phyloP scores from a whole-genome alignment of 2,113 vertebrate species.

The Steatornis caripensis region DNA sequence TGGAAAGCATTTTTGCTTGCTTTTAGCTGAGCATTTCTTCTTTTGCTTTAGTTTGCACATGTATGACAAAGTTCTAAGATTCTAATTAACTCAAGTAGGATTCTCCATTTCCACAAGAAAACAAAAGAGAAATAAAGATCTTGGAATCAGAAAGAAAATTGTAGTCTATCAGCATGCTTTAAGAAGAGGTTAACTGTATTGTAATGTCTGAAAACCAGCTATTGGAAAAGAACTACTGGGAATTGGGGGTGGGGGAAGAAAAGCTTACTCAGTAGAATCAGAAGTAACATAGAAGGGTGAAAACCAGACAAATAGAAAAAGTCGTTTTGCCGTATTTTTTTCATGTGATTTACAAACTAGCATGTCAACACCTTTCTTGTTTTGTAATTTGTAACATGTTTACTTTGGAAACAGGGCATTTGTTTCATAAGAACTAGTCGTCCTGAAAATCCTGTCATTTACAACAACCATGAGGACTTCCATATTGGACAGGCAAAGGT shows the following conservation, averaged over 20 bases:
- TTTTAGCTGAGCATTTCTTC: not conserved
- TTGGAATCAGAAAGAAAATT: not conserved
- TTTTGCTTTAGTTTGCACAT: not conserved
- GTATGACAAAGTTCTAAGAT: not conserved
- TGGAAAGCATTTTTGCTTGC: not conserved
- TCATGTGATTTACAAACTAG: not conserved
- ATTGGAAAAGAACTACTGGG: not conserved
- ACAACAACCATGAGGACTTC: conserved; percentile 91
- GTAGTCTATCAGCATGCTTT: not conserved
- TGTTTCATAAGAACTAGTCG: conserved; percentile 95
- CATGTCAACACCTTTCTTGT: not conserved
- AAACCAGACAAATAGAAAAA: not conserved
- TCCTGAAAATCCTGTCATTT: conserved; percentile 87
- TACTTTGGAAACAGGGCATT: conserved; percentile 77
- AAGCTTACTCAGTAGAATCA: not conserved
- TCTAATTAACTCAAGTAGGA: not conserved
- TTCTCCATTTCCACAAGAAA: not conserved
- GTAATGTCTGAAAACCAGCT: not conserved
- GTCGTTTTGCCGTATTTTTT: not conserved
- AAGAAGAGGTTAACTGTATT: not conserved
- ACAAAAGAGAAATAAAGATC: not conserved
- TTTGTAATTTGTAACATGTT: not conserved
- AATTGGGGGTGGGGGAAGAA: not conserved
- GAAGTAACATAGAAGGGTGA: not conserved
- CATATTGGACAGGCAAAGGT: conserved; percentile 93